Base-by-base conservation (phyloP, 1,140 invertebrate genomes). In the Holcopasites calliopsidis region DNA sequence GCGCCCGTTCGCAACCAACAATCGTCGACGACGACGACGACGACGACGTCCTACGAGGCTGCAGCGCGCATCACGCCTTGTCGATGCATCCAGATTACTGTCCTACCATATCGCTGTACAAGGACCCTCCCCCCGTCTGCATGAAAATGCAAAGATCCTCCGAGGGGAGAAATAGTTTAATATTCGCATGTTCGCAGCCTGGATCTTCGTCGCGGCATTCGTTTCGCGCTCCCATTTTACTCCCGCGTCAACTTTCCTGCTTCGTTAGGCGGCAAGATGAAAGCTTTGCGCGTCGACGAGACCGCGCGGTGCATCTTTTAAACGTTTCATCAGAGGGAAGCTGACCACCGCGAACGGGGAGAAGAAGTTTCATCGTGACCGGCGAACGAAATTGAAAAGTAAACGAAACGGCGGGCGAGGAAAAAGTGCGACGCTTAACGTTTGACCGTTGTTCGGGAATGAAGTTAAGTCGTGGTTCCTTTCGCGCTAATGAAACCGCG, bases 401-500 rank as follows among this genome's bases (percentile, higher is more conserved):
- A 21, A 21, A 6, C 8, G 28, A 33, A 42, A 23, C 35, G 44
- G 33, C 50, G 35, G 10, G 44, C 31, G 16, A 18, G 28, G 33
- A 23, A 21, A 31, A 21, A 13, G 11, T 11, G n/a, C 31, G 10
- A 60, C n/a, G n/a, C 23, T 21, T n/a, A 28, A 72, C 35, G 71
- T 44, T 61, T 38, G 50, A 70, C 65, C 40, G 69, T 72, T 77
- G 80, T 82, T 80, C 72, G 66, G 72, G 78, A 80, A 77, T 82
- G 72, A 82, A 82, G 72, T 80, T 71, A 82, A 80, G 66, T 61
- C 57, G 61, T 28, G 54, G 58, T 52, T 82, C 42, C 64, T 64
- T 70, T 49, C 44, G 52, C 40, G 40, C 40, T 81, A 81, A 81
- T 72, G 77, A 81, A 65, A 35, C 52, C 42, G 42, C 8, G 49